Base-by-base conservation (phyloP, 2,888 invertebrate species). In the Malthinus seriepunctatus region DNA sequence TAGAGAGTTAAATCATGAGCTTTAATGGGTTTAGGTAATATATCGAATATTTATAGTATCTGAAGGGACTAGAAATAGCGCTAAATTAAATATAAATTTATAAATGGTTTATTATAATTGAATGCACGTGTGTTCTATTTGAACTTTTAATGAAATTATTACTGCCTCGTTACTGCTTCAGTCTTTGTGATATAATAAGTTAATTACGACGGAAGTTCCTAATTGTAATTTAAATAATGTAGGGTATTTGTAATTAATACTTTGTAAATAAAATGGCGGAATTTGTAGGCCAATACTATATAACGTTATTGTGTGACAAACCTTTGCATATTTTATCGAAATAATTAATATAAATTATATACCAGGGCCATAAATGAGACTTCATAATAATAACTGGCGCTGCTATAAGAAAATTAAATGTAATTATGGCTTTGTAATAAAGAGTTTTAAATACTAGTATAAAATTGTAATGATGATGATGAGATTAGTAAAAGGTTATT, bases 151-250 rank as follows among this genome's bases (percentile, higher is more conserved):
- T 76, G 73, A 75, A 76, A 75, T 76, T 76, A 76, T 75, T 74
- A 73, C 75, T 33, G 48, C 69, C 66, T 65, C 73, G 75, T 75
- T 76, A 76, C 75, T 75, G 73, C 74, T 71, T 73, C 72, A 73
- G 72, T 72, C 74, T 75, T 74, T 71, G 72, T 74, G 76, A 75
- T 73, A 73, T 72, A 75, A 74, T 76, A 76, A 74, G 73, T 76
- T 75, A 76, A 77, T 76, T 76, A 76, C 73, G 70, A 72, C 73
- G 73, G 74, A 75, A 76, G 76, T 76, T 76, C 63, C 75, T 75
- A 77, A 76, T 77, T 77, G 77, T 76, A 75, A 76, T 75, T 76
- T 76, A 75, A 77, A 76, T 77, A 77, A 77, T 76, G 73, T 73
- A 75, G 73, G 74, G 71, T 74, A 73, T 72, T 73, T 71, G 73